These are phyloP conservation scores for Sebastes hubbsi DNA, from an alignment of 2,797 vertebrate species.

Conservation along the genomic window DNA sequence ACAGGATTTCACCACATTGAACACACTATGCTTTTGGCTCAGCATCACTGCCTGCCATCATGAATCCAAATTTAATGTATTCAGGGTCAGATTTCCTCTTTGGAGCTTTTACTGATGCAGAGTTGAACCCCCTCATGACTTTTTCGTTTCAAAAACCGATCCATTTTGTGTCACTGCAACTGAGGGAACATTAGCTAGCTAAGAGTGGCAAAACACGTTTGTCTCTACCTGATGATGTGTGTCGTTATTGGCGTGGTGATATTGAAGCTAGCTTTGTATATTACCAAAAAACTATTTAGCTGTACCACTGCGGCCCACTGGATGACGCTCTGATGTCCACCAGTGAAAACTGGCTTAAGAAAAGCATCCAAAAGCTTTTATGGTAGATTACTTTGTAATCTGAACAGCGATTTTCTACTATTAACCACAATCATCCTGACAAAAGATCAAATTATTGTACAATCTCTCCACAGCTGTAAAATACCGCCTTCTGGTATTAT, in stretches of 20 bases:
- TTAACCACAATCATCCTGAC: background rate
- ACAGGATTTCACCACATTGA: background rate
- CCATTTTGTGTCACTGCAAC: background rate
- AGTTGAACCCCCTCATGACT: background rate
- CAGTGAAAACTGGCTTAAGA: background rate
- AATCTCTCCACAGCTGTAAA: background rate
- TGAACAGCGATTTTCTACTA: background rate
- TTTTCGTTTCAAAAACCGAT: background rate
- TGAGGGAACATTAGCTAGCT: background rate
- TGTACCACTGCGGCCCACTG: background rate
- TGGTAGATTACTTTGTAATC: background rate
- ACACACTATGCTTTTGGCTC: background rate
- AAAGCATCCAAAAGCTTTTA: background rate
- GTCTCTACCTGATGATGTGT: background rate
- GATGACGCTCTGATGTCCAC: background rate
- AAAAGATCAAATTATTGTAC: background rate
- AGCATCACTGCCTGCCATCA: background rate
- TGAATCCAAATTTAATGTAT: background rate
- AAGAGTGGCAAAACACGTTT: background rate
- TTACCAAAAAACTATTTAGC: background rate
- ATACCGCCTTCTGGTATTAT: background rate
- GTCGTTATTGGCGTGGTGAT: too few species aligned
- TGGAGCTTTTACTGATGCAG: background rate
- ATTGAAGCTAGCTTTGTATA: background rate
- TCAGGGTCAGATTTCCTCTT: background rate